A percentile compares a stretch with the other conserved stretches of the same genome.
Evolutionary conservation across 2,797 vertebrate species (phyloP).

Genomic region (Anolis apletophallus): DNA sequence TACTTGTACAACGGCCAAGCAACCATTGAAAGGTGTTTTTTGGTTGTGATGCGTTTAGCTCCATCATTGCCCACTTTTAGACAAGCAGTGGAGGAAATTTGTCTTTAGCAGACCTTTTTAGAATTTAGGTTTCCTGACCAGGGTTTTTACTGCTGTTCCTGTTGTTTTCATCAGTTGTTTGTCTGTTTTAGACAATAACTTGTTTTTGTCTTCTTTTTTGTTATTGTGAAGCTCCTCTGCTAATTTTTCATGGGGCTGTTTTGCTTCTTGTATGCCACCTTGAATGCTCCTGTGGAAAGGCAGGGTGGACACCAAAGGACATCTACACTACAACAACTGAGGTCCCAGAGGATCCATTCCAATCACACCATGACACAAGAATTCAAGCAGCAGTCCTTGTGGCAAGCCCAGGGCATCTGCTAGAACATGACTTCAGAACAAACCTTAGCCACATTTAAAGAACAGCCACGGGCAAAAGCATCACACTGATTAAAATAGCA

Average conservation of each 20-base stretch:
- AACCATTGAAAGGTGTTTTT: not conserved
- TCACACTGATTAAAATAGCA: not conserved
- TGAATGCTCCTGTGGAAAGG: not conserved
- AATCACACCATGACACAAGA: not conserved
- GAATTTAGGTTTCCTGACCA: not conserved
- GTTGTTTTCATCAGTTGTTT: not conserved
- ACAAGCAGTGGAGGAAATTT: too few species aligned
- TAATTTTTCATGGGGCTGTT: not conserved
- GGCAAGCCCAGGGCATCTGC: not conserved
- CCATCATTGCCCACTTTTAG: not conserved
- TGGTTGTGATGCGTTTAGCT: not conserved
- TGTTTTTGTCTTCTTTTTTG: not conserved
- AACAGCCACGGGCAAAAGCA: not conserved
- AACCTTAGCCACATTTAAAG: not conserved
- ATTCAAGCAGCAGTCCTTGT: not conserved
- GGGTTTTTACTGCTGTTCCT: not conserved
- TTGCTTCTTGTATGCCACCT: not conserved
- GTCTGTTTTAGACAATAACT: not conserved
- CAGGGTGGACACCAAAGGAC: not conserved
- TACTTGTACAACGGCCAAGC: too few species aligned
- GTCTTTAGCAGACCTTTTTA: not conserved
- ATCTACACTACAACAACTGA: not conserved
- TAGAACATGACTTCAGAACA: constrained; percentile 2
- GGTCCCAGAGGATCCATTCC: not conserved
- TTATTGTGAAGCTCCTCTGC: not conserved